Base-by-base conservation (phyloP, 2,797 vertebrate genomes). In the Onychomys leucogaster region DNA sequence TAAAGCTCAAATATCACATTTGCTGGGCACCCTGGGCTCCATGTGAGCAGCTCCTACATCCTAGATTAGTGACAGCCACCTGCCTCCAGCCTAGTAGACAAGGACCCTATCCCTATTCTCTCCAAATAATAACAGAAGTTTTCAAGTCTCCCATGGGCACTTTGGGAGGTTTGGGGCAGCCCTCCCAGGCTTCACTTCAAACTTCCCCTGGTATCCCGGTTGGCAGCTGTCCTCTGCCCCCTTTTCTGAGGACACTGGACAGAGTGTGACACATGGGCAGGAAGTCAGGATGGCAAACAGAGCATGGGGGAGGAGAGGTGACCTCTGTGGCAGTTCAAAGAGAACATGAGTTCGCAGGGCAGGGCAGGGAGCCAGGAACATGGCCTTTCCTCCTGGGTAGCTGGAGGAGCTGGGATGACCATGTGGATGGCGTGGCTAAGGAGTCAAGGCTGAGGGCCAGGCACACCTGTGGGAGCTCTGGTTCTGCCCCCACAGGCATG, bases 181-280 rank as follows among this genome's bases (percentile, higher is more conserved):
- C 41, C 29, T n/a, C 63, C 57, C 0, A 32, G 88, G 16, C n/a
- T 75, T 75, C 65, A 94, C 8, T 93, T 41, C 25, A 41, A 17
- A 29, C 67, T 55, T 10, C 3, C 78, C 34, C n/a, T 12, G 0
- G 13, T 8, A 55, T 76, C 86, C 96, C 92, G 52, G 34, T 59
- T 88, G 94, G 81, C 91, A 94, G 46, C 19, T 87, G 89, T 37
- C 75, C 94, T 97, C 78, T 95, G 91, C 6, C 34, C 91, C 32
- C n/a, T 95, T 91, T 88, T 93, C 94, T 95, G 87, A 59, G 59
- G 67, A 55, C 61, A 73, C 6, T 3, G 23, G n/a, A 32, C 55
- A 57, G 21, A 65, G 34, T 16, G 34, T 77, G 34, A 84, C n/a
- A 77, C 19, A 0, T 9, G 8, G 76, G 71, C 46, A 46, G 55